phyloP scores from a whole-genome alignment of 2,113 vertebrate species.

The Erythrocebus patas region DNA sequence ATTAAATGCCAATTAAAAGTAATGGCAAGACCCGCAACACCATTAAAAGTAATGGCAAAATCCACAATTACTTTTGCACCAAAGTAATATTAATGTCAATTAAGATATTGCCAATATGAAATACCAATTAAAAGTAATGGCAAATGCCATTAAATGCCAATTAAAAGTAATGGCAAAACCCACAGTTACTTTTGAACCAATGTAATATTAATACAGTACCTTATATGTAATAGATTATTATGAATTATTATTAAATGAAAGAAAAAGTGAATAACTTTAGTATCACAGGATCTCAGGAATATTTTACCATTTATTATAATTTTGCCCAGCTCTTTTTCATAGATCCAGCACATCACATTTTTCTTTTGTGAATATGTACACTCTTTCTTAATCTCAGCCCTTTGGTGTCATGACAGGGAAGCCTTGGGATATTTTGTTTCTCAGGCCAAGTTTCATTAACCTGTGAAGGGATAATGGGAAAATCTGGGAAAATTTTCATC shows the following conservation, averaged over 20 bases:
- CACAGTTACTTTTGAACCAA: too few species aligned
- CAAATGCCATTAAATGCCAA: too few species aligned
- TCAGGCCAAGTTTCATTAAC: neutral
- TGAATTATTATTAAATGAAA: conserved; percentile 22
- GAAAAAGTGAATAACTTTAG: neutral
- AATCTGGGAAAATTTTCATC: neutral
- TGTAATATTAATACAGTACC: neutral
- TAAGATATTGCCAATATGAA: too few species aligned
- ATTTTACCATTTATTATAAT: neutral
- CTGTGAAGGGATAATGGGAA: neutral
- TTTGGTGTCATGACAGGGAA: neutral
- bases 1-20: too few species aligned
- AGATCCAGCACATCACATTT: neutral
- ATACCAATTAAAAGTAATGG: too few species aligned
- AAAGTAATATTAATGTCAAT: too few species aligned
- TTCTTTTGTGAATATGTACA: neutral
- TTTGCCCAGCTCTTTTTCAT: conserved; percentile 1
- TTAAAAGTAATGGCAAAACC: too few species aligned
- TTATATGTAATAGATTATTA: neutral
- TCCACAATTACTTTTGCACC: too few species aligned
- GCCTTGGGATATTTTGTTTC: neutral
- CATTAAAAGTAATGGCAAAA: too few species aligned
- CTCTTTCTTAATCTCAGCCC: neutral
- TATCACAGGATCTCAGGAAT: neutral
- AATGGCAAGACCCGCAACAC: too few species aligned